Conservation (phyloP, 2,797 vertebrate genomes). For the Gadopsis marmoratus region DNA sequence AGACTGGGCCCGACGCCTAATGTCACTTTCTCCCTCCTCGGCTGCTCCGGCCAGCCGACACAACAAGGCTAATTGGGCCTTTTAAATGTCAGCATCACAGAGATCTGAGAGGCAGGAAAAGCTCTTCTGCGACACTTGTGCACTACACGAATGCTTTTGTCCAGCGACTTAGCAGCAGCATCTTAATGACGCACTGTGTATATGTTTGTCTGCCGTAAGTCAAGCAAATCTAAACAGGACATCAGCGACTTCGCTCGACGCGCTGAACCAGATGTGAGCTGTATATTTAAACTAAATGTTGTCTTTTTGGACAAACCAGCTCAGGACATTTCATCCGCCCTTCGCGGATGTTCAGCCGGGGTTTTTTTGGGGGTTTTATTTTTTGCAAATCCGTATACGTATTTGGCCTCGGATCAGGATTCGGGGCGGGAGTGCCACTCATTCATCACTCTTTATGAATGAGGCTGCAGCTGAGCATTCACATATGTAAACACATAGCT, state of each 20-base stretch:
- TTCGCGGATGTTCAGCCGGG: neutral
- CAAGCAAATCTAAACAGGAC: conserved; percentile 39
- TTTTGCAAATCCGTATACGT: conserved; percentile 10
- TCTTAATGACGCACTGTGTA: neutral
- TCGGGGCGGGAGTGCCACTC: conserved; percentile 24
- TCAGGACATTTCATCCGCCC: conserved; percentile 1
- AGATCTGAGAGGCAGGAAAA: conserved; percentile 13
- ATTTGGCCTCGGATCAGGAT: conserved; percentile 34
- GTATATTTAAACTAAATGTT: conserved; percentile 24
- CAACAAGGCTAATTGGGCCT: conserved; percentile 51
- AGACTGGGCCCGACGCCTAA: conserved; percentile 41
- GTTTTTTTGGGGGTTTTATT: too few relatives aligned
- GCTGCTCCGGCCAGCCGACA: conserved; percentile 42
- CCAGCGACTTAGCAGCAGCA: neutral
- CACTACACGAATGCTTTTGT: neutral
- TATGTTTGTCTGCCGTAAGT: conserved; percentile 4
- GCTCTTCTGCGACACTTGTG: conserved; percentile 4
- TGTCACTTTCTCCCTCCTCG: conserved; percentile 41
- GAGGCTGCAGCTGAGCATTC: conserved; percentile 53
- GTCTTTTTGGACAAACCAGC: conserved; percentile 12
- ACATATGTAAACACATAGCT: conserved; percentile 55
- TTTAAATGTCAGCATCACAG: conserved; percentile 65
- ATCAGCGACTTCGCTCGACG: neutral
- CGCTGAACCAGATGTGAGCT: conserved; percentile 14
- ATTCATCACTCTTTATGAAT: conserved; percentile 64